Evolutionary conservation across 1,140 invertebrate genomes (phyloP), one percentile per base, ranked within the genome.

Genomic region (Contarinia nasturtii): DNA sequence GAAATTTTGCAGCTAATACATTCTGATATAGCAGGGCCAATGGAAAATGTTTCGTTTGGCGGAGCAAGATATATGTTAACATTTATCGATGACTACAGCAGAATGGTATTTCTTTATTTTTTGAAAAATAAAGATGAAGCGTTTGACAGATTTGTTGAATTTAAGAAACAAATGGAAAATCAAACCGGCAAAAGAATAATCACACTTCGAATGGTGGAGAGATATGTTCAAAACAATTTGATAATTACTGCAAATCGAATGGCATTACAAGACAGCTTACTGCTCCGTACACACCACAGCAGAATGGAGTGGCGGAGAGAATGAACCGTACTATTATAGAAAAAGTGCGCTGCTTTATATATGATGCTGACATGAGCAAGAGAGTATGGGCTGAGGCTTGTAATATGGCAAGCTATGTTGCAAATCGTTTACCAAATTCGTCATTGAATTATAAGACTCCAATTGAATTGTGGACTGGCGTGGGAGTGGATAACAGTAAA

Each of bases 31-130:
- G 3, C 2, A 8, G 65, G 65, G 19, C 62, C 60, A 15, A 64
- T 65, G 57, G 54, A 57, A 46, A 46, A 47, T n/a, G 43, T 42
- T 14, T 62, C 57, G 34, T 43, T 60, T 43, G 54, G 59, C 36
- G 54, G 55, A 21, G 49, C 56, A 11, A 49, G 49, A 47, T 67
- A 61, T 55, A 58, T 60, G 48, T 18, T 66, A 2, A 49, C 58
- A 4, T 59, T 67, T 48, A 56, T 61, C 34, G 60, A 68, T 57
- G 63, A 68, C 48, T 64, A 47, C 45, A 55, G 58, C 7, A 52
- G 60, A 36, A 65, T 63, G 54, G 55, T 57, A 49, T 56, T 59
- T 49, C 50, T 66, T 19, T 67, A 59, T 50, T 63, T 66, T 47
- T 15, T 63, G 12, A 57, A 60, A 44, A 22, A 21, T 18, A 60